A percentile compares a stretch with the other conserved stretches of the same genome.
Conservation (phyloP, 1,140 invertebrate species). For the Microplitis mediator region DNA sequence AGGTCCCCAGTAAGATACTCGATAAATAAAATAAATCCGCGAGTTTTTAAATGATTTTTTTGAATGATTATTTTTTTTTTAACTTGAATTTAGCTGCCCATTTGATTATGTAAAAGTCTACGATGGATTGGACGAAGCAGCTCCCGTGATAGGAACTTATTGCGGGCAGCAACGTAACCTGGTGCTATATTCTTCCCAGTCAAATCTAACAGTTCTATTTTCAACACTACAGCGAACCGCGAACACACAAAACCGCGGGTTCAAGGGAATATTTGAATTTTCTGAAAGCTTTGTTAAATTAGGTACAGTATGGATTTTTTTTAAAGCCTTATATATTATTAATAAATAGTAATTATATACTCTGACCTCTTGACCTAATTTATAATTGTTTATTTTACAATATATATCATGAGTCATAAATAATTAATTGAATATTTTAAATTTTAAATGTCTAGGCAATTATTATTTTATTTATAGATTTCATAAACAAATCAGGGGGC, state of each 20-base stretch:
- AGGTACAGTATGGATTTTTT: constrained; percentile 65
- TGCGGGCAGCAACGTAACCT: constrained; percentile 97
- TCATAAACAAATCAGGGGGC: constrained; percentile 84
- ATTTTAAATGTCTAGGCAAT: not conserved
- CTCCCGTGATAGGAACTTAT: constrained; percentile 93
- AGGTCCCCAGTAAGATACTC: constrained; percentile 90
- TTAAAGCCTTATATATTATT: not conserved
- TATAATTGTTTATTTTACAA: constrained; percentile 12
- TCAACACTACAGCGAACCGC: constrained; percentile 86
- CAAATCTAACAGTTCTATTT: constrained; percentile 88
- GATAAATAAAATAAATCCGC: constrained; percentile 27
- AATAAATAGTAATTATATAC: no score
- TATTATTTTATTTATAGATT: constrained; percentile 69
- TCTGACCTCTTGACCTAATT: not conserved
- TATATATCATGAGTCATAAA: constrained; percentile 8
- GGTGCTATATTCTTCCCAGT: constrained; percentile 91
- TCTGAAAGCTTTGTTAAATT: constrained; percentile 95
- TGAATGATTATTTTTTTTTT: constrained; percentile 2
- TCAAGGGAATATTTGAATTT: constrained; percentile 95
- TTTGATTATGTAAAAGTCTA: constrained; percentile 97
- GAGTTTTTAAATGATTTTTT: not conserved
- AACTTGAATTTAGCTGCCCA: constrained; percentile 79
- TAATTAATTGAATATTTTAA: not conserved
- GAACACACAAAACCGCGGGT: constrained; percentile 92
- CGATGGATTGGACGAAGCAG: constrained; percentile 86